Evolutionary conservation across 1,140 invertebrate genomes (phyloP).

Genomic region (Muscidifurax raptorellus): DNA sequence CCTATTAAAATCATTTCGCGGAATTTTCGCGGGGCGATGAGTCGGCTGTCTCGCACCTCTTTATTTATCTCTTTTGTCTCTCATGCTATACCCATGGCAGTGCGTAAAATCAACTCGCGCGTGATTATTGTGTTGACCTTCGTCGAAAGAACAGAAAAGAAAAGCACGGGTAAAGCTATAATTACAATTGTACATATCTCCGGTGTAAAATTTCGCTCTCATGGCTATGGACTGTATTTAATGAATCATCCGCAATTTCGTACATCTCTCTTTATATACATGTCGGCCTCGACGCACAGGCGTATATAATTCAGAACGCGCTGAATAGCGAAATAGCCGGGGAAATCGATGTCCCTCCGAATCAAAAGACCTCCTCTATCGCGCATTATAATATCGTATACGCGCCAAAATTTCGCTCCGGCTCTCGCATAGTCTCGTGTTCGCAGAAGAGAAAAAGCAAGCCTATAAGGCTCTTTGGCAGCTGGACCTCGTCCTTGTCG

Average conservation of each 20-base stretch:
- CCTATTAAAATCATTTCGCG: conserved; percentile 67
- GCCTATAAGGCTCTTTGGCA: conserved; percentile 58
- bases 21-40: conserved; percentile 46
- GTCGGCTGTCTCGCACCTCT: conserved; percentile 30
- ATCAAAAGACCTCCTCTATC: no score
- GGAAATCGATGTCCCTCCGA: conserved; percentile 48
- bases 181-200: not conserved
- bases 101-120: not conserved
- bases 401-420: conserved; percentile 39
- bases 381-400: no score
- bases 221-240: no score
- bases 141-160: not conserved
- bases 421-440: no score
- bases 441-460: not conserved
- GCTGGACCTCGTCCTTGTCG: conserved; percentile 66
- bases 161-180: not conserved
- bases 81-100: not conserved
- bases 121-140: not conserved
- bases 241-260: conserved; percentile 31
- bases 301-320: not conserved
- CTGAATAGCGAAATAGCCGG: conserved; percentile 31
- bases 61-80: conserved; percentile 21
- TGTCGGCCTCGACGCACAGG: not conserved
- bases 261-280: conserved; percentile 18
- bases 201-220: conserved; percentile 44